A percentile compares a stretch with the other conserved stretches of the same genome.
phyloP scores from a whole-genome alignment of 2,797 vertebrate species.

The Sebastes steindachneri region DNA sequence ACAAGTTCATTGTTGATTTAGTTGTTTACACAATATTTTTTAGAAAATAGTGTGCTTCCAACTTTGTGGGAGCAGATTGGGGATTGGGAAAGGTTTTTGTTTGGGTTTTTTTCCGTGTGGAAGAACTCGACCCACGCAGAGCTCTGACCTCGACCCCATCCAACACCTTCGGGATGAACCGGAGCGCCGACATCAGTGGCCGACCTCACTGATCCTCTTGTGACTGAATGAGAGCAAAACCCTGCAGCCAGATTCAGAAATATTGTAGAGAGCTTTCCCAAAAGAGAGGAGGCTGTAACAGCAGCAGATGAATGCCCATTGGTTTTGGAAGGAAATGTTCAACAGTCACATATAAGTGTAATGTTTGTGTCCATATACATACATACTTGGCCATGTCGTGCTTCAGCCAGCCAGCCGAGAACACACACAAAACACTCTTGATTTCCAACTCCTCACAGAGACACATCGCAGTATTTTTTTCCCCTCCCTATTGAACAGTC shows the following conservation, averaged over 20 bases:
- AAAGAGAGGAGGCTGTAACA: not conserved
- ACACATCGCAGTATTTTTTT: conserved; percentile 13
- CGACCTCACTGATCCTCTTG: not conserved
- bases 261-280: not conserved
- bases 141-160: not conserved
- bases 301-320: not conserved
- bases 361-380: not conserved
- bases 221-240: not conserved
- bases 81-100: no score
- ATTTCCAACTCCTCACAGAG: conserved; percentile 47
- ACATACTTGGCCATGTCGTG: not conserved
- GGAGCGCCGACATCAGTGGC: not conserved
- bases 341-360: no score
- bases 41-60: no score
- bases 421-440: conserved; percentile 41
- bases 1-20: not conserved
- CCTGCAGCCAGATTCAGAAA: not conserved
- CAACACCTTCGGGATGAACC: not conserved
- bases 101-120: not conserved
- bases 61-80: no score
- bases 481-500: conserved; percentile 37
- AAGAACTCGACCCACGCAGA: not conserved
- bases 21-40: fast-evolving
- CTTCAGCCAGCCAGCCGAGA: conserved; percentile 18
- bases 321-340: not conserved